Percentiles rank a stretch among this genome's conserved stretches.
Conservation (phyloP, 2,888 invertebrate species). For the Coecobrya sp. region DNA sequence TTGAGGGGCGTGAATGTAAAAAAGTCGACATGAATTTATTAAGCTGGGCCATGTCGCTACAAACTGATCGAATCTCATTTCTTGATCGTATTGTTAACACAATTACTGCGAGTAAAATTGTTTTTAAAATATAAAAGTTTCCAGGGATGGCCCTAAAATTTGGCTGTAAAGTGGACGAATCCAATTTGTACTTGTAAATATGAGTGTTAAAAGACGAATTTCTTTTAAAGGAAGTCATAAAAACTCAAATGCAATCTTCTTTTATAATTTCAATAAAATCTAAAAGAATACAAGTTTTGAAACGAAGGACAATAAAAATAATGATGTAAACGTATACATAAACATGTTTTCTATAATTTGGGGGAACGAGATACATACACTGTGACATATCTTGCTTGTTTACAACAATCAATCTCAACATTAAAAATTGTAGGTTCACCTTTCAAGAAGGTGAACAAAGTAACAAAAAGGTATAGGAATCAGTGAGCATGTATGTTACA, state of each 20-base stretch:
- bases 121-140: background rate
- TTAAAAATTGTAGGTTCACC: background rate
- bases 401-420: background rate
- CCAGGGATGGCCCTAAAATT: background rate
- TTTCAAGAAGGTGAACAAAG: background rate
- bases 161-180: background rate
- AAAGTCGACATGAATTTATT: slow-evolving; percentile 49
- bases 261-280: slow-evolving; percentile 1
- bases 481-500: slow-evolving; percentile 53
- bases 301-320: background rate
- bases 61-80: slow-evolving; percentile 39
- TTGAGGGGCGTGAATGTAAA: slow-evolving; percentile 41
- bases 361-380: slow-evolving; percentile 23
- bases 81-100: background rate
- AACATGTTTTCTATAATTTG: background rate
- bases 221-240: slow-evolving; percentile 7
- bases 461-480: slow-evolving; percentile 1
- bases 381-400: background rate
- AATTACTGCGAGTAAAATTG: background rate
- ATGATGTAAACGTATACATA: background rate
- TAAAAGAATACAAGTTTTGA: background rate
- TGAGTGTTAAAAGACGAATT: background rate
- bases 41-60: slow-evolving; percentile 21
- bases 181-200: background rate
- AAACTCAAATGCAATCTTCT: background rate